Percentiles rank a stretch among this genome's conserved stretches.
Conservation (phyloP, 1,140 invertebrate species). For the Augochlora pura region DNA sequence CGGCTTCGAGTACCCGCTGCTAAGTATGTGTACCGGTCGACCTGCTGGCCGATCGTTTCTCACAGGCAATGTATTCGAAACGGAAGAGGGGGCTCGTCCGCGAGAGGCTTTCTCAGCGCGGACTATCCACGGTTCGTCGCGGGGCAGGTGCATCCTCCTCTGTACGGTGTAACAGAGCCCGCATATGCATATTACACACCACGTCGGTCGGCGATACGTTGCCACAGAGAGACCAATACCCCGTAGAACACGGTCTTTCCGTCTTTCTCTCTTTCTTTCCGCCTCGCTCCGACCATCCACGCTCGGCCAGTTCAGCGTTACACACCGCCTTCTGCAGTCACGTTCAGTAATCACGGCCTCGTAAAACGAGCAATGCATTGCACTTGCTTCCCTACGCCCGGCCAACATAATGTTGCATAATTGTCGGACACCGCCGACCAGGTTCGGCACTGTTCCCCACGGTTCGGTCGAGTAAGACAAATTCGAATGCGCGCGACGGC, state of each 20-base stretch:
- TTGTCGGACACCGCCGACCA: constrained; percentile 30
- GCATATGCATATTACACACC: constrained; percentile 51
- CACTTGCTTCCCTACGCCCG: constrained; percentile 34
- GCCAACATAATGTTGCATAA: constrained; percentile 52
- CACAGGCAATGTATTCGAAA: constrained; percentile 55
- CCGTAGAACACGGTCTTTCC: neutral
- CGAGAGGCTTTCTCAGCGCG: constrained; percentile 5
- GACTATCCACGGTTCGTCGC: constrained; percentile 49
- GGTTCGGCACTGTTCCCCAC: neutral
- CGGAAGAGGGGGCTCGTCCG: constrained; percentile 56
- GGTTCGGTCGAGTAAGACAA: neutral
- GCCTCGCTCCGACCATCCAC: too few relatives aligned
- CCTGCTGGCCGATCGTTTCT: constrained; percentile 37
- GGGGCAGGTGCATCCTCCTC: constrained; percentile 72
- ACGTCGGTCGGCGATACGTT: constrained; percentile 43
- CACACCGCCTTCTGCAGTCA: constrained; percentile 43
- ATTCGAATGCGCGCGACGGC: neutral
- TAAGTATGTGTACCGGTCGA: constrained; percentile 5
- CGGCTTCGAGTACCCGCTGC: neutral
- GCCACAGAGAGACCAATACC: constrained; percentile 25
- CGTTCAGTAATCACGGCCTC: constrained; percentile 50
- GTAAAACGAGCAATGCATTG: constrained; percentile 55
- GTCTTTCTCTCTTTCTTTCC: too few relatives aligned
- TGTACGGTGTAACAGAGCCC: constrained; percentile 44
- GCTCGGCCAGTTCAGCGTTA: constrained; percentile 28